Evolutionary conservation across 2,888 invertebrate genomes (phyloP), one percentile per base, ranked within the genome.

Genomic region (Pristionchus fissidentatus): DNA sequence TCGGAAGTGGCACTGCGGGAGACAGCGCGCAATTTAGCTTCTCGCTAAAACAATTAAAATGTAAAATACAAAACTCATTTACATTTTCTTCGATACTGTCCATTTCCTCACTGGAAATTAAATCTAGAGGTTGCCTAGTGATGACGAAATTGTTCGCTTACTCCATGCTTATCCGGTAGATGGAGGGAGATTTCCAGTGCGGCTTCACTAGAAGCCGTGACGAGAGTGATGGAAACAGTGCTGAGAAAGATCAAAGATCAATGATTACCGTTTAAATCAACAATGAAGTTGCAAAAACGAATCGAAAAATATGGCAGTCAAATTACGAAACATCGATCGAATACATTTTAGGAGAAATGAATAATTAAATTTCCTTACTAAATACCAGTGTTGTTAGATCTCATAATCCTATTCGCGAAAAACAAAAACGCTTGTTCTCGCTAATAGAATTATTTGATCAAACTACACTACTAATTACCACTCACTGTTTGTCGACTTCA

Each of bases 201-300:
- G 3, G 75, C 75, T 8, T 77, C 75, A 22, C 22, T 77, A 1
- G 46, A 49, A 19, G 1, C 32, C 0, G 75, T 77, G 49, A 77
- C 49, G 22, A 77, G 75, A 2, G 75, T 26, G 49, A 77, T 7
- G 13, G 49, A 41, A n/a, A 77, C 19, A 22, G 32, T 46, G 1
- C 75, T 77, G 75, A 0, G n/a, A 43, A 73, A 26, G n/a, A 70
- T 70, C 70, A 70, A 41, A 38, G 19, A 22, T 70, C 41, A 70
- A n/a, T 13, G 26, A 75, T 26, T 26, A n/a, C n/a, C n/a, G n/a
- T n/a, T n/a, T n/a, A n/a, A n/a, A n/a, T n/a, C n/a, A n/a, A n/a
- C n/a, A n/a, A n/a, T n/a, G n/a, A n/a, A n/a, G n/a, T n/a, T n/a
- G n/a, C n/a, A n/a, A n/a, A n/a, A n/a, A n/a, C n/a, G n/a, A n/a